phyloP scores from a whole-genome alignment of 1,140 invertebrate species.

The Pseudomyrmex dendroicus region DNA sequence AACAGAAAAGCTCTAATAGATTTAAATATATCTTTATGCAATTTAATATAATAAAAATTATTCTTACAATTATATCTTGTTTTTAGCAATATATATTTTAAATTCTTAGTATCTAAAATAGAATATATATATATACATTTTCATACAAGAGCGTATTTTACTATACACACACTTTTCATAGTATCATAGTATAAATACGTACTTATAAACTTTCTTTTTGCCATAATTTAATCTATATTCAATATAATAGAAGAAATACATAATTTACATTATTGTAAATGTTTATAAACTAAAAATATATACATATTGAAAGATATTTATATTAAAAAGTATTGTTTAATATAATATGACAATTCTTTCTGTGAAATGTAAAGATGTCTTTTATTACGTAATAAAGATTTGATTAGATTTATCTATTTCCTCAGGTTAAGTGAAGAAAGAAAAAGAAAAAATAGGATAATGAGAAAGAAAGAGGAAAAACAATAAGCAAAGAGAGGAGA shows the following conservation, averaged over 20 bases:
- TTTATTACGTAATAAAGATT: conserved; percentile 5
- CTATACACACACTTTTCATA: too few species aligned
- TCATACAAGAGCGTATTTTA: too few species aligned
- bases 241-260: conserved; percentile 5
- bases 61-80: too few species aligned
- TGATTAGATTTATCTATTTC: neutral
- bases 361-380: neutral
- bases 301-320: too few species aligned
- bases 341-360: neutral
- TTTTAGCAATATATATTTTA: too few species aligned
- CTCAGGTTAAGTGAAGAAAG: neutral
- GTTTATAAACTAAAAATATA: conserved; percentile 1
- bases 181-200: too few species aligned
- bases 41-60: too few species aligned
- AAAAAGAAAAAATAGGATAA: neutral
- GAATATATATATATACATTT: too few species aligned
- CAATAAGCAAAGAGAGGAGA: neutral
- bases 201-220: too few species aligned
- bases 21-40: neutral
- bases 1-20: neutral
- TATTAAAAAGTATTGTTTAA: neutral
- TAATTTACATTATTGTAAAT: neutral
- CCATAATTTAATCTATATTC: neutral
- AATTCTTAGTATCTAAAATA: too few species aligned
- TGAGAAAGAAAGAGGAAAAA: neutral